These are phyloP conservation scores for Mactromeris polynyma DNA, from an alignment of 2,888 invertebrate genomes.

Conservation along the genomic window DNA sequence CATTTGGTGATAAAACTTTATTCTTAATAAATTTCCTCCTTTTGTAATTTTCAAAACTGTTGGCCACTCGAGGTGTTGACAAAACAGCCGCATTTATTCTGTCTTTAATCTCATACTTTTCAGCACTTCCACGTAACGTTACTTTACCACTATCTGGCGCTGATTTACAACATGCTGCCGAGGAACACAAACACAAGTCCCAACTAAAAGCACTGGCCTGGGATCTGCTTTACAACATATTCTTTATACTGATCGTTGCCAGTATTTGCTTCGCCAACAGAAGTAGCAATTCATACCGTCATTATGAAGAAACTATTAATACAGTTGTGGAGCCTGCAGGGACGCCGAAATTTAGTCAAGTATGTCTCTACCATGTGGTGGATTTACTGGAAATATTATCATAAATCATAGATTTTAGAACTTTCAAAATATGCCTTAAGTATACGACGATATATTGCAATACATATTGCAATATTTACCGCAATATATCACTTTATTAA, in stretches of 20 bases:
- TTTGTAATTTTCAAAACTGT: too few species aligned
- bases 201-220: slow-evolving; percentile 24
- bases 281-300: slow-evolving; percentile 66
- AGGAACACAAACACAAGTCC: slow-evolving; percentile 19
- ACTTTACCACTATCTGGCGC: slow-evolving; percentile 22
- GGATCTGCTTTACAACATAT: slow-evolving; percentile 57
- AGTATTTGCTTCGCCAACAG: slow-evolving; percentile 75
- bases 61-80: too few species aligned
- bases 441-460: too few species aligned
- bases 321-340: slow-evolving; percentile 57
- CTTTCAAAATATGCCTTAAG: too few species aligned
- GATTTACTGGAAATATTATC: too few species aligned
- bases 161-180: slow-evolving; percentile 26
- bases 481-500: too few species aligned
- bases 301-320: neutral
- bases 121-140: neutral
- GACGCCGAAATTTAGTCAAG: slow-evolving; percentile 53
- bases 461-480: too few species aligned
- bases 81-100: neutral
- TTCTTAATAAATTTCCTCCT: too few species aligned
- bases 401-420: too few species aligned
- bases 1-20: too few species aligned
- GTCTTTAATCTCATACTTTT: neutral
- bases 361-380: too few species aligned
- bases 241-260: slow-evolving; percentile 75